Conservation (phyloP, 2,113 vertebrate genomes). For the Mobula hypostoma region DNA sequence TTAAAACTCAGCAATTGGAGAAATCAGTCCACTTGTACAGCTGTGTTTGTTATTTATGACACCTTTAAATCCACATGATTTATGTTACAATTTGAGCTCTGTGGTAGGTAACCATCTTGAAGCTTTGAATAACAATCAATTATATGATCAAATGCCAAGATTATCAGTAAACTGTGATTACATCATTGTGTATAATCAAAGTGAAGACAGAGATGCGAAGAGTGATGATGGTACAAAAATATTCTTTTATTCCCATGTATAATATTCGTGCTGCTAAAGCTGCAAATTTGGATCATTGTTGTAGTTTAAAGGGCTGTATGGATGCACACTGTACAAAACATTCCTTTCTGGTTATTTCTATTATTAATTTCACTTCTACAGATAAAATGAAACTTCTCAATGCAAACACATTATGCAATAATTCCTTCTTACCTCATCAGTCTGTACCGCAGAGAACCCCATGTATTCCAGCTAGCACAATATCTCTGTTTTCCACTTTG, state of each 20-base stretch:
- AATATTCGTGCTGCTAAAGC: not conserved
- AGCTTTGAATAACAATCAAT: not conserved
- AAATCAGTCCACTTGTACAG: not conserved
- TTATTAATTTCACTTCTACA: not conserved
- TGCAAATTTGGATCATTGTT: not conserved
- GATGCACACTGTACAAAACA: not conserved
- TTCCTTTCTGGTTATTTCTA: not conserved
- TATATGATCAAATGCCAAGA: not conserved
- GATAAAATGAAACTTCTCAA: not conserved
- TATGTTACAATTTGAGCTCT: not conserved
- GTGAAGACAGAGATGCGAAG: not conserved
- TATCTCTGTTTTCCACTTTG: not conserved
- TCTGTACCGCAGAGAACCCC: not conserved
- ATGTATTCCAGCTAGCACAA: not conserved
- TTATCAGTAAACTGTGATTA: slow-evolving; percentile 7
- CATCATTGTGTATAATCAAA: not conserved
- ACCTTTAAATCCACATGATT: not conserved
- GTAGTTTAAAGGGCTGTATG: not conserved
- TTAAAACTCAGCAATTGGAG: not conserved
- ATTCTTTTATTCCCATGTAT: not conserved
- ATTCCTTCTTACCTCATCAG: not conserved
- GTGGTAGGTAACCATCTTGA: not conserved
- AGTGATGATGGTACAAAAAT: not conserved
- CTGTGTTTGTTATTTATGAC: not conserved
- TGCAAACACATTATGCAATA: not conserved